Conservation (phyloP, 2,113 vertebrate species). For the Noctilio leporinus region DNA sequence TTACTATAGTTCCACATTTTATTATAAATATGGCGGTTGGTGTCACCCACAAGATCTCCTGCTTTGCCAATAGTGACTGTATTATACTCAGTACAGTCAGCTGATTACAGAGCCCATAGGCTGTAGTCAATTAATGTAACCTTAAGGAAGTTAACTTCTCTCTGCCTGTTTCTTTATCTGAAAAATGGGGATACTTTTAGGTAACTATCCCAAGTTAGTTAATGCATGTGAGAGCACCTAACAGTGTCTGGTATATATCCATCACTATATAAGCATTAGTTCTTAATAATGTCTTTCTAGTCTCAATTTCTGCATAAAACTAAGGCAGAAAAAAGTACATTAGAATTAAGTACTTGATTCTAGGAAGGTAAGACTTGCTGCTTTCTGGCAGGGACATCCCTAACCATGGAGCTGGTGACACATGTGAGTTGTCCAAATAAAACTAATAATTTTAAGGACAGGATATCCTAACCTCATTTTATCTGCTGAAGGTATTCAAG, state of each 20-base stretch:
- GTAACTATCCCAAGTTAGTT: neutral
- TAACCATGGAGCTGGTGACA: neutral
- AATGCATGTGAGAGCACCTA: neutral
- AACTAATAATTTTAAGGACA: neutral
- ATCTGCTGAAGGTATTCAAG: neutral
- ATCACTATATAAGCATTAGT: neutral
- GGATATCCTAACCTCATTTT: neutral
- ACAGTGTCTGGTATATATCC: neutral
- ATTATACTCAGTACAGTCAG: neutral
- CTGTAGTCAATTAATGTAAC: neutral
- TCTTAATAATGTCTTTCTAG: neutral
- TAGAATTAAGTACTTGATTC: neutral
- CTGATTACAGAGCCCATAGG: neutral
- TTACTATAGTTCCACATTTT: neutral
- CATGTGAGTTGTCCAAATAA: neutral
- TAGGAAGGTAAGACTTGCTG: neutral
- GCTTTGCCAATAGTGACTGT: neutral
- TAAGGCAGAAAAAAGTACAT: neutral
- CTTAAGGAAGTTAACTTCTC: neutral
- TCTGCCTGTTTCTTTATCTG: neutral
- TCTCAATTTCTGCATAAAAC: neutral
- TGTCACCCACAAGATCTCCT: neutral
- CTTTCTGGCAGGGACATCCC: neutral
- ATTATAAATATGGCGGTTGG: neutral
- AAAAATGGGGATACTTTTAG: neutral